phyloP scores from a whole-genome alignment of 2,797 vertebrate genomes.

The Periophthalmus magnuspinnatus region DNA sequence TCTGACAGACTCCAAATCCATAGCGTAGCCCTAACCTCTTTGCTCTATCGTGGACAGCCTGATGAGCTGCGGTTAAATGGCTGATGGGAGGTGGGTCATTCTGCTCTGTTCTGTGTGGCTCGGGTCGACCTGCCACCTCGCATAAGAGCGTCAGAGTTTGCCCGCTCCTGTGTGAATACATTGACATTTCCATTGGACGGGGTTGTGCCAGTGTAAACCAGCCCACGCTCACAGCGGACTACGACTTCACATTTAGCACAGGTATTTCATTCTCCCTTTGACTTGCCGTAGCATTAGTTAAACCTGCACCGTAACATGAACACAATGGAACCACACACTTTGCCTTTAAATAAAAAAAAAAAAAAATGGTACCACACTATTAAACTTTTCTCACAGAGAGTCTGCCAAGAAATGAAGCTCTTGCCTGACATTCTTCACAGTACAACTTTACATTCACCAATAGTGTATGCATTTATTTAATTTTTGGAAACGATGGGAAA shows the following conservation, averaged over 20 bases:
- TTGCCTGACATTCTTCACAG: too few species aligned
- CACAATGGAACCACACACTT: neutral
- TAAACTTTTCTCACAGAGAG: too few species aligned
- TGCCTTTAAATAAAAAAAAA: too few species aligned
- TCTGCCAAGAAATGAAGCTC: too few species aligned
- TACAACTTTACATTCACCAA: too few species aligned
- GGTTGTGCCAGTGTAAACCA: conserved; percentile 17
- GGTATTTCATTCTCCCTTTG: conserved; percentile 11
- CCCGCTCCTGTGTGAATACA: conserved; percentile 19
- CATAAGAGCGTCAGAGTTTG: conserved; percentile 9
- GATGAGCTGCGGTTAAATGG: conserved; percentile 21
- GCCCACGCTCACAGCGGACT: conserved; percentile 36
- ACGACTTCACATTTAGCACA: conserved; percentile 22
- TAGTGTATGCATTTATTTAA: too few species aligned
- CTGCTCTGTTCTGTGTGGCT: conserved; percentile 2
- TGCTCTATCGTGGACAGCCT: neutral
- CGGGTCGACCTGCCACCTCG: conserved; percentile 20
- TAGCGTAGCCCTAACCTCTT: neutral
- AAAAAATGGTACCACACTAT: neutral
- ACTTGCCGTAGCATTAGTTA: neutral
- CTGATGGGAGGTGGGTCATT: conserved; percentile 1
- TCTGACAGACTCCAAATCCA: neutral
- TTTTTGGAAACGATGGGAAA: too few species aligned
- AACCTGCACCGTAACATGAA: neutral
- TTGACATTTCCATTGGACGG: conserved; percentile 37